Evolutionary conservation across 2,113 vertebrate genomes (phyloP), one percentile per base, ranked within the genome.

Genomic region (Oriolus oriolus): DNA sequence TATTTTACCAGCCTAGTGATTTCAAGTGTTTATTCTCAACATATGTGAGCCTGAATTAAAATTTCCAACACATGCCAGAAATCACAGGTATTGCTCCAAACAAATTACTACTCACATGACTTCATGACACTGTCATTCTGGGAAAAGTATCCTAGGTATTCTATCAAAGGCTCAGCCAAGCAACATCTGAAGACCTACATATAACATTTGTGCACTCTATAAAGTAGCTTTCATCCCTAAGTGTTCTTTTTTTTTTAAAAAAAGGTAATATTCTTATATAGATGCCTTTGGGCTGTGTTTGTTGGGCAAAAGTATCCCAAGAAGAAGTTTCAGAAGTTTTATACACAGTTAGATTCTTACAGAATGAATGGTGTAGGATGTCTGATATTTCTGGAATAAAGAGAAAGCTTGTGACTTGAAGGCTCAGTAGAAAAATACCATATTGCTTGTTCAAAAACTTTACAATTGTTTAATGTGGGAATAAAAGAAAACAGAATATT

Each of bases 21-120:
- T 92, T 95, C 64, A 90, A 84, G 31, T 53, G 73, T 92, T 96
- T 94, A 92, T 93, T 93, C 45, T 93, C 69, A 94, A 83, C 78
- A 96, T 64, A 87, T 71, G 35, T 61, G 37, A 90, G 44, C 16
- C 37, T 16, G n/a, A 92, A 93, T 71, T 90, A 78, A 92, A 84
- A 90, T 68, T 87, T 75, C 69, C 66, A 80, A 21, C 44, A 70
- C 35, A 59, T 44, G 27, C 41, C 66, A 93, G 90, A 86, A 90
- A 57, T 88, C 85, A 83, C 54, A 90, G 66, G 39, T 90, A 93
- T 52, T 80, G 16, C 39, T 54, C 52, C 47, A 83, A 95, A 94
- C 28, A 91, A 68, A 65, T 79, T 83, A 50, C 56, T 75, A 16
- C 22, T 74, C 26, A 52, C 87, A 85, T 2, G 5, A 47, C 47